Evolutionary conservation across 1,140 invertebrate species (phyloP).

Genomic region (Diabrotica undecimpunctata): DNA sequence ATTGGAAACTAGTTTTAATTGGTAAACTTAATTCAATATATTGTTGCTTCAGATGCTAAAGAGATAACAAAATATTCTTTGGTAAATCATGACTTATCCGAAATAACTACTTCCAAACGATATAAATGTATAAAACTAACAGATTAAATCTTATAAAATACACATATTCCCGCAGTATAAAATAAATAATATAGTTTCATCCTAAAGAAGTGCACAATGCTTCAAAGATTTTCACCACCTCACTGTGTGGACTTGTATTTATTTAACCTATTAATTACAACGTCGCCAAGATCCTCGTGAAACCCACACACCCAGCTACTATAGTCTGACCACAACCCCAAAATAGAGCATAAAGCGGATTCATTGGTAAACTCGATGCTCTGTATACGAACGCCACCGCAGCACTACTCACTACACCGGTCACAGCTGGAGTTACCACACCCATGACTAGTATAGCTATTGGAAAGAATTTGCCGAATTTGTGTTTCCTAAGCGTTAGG

Average conservation of each 20-base stretch:
- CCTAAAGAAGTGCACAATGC: conserved; percentile 13
- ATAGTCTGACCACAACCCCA: conserved; percentile 94
- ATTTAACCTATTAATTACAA: conserved; percentile 57
- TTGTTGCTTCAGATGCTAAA: too few relatives aligned
- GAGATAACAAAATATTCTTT: too few relatives aligned
- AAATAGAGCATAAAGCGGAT: conserved; percentile 82
- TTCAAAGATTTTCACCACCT: conserved; percentile 6
- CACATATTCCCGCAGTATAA: conserved; percentile 6
- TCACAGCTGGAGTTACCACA: conserved; percentile 77
- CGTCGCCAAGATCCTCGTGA: conserved; percentile 88
- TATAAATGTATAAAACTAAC: too few relatives aligned
- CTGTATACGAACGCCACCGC: conserved; percentile 91
- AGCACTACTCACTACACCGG: conserved; percentile 85
- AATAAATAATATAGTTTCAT: conserved; percentile 4
- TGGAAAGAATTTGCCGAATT: conserved; percentile 90
- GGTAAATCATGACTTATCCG: too few relatives aligned
- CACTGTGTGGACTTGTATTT: conserved; percentile 11
- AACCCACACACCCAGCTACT: conserved; percentile 80
- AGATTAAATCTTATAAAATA: conserved; percentile 22
- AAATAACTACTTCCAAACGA: too few relatives aligned
- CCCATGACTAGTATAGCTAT: conserved; percentile 85
- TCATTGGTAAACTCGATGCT: conserved; percentile 83
- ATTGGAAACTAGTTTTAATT: too few relatives aligned
- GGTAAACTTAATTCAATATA: too few relatives aligned
- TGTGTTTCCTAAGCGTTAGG: conserved; percentile 84